Conservation (phyloP, 2,797 vertebrate species). For the Perodicticus potto region DNA sequence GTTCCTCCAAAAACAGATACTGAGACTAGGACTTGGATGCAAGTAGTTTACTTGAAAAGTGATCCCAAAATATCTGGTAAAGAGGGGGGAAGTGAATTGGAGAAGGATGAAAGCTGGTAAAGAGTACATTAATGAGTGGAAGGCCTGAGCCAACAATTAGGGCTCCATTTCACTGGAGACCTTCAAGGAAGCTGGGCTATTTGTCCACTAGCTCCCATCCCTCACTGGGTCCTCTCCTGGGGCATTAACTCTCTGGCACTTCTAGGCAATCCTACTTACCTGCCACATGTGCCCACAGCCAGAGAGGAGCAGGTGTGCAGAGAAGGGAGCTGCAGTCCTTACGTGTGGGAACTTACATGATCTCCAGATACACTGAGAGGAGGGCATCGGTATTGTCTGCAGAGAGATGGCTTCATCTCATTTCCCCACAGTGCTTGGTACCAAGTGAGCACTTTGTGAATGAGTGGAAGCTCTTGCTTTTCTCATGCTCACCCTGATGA, state of each 20-base stretch:
- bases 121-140: no score
- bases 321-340: not conserved
- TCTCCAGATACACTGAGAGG: not conserved
- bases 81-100: not conserved
- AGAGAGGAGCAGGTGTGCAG: not conserved
- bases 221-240: accelerated
- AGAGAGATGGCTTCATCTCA: not conserved
- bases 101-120: not conserved
- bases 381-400: not conserved
- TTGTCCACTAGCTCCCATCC: no score
- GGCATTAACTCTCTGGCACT: not conserved
- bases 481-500: not conserved
- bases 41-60: not conserved
- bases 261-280: no score
- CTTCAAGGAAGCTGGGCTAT: not conserved
- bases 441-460: not conserved
- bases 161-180: accelerated
- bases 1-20: not conserved
- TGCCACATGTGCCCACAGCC: not conserved
- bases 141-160: accelerated
- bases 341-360: not conserved
- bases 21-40: not conserved
- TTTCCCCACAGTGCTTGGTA: not conserved
- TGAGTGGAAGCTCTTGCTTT: not conserved
- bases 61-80: not conserved